phyloP scores from a whole-genome alignment of 2,113 vertebrate genomes.

The Cromileptes altivelis region DNA sequence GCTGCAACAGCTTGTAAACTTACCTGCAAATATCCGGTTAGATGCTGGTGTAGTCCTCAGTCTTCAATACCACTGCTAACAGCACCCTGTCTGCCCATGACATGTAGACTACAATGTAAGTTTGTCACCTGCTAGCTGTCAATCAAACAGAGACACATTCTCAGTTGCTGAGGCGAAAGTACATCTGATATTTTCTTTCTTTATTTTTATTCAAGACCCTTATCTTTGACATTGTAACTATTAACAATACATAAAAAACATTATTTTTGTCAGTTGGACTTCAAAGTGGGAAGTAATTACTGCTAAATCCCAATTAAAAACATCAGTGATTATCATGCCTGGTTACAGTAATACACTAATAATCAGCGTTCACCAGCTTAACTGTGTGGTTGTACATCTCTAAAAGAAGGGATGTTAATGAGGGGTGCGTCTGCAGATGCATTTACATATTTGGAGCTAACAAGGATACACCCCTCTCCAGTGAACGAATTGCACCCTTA shows the following conservation, averaged over 20 bases:
- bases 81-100: neutral
- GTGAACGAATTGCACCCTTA: slow-evolving; percentile 11
- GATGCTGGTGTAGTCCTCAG: neutral
- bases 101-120: neutral
- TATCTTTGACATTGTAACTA: too few species aligned
- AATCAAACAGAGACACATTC: neutral
- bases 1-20: neutral
- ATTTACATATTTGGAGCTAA: slow-evolving; percentile 39
- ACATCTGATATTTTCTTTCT: neutral
- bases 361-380: neutral
- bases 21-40: neutral
- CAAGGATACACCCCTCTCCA: neutral
- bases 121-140: slow-evolving; percentile 7
- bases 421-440: neutral
- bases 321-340: neutral
- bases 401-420: neutral
- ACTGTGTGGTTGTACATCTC: slow-evolving; percentile 5
- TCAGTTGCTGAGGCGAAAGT: neutral
- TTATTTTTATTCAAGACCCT: neutral
- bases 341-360: slow-evolving; percentile 9
- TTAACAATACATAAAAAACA: too few species aligned
- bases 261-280: neutral
- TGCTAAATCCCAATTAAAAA: neutral
- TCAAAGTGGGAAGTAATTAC: neutral
- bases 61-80: neutral